A percentile compares a stretch with the other conserved stretches of the same genome.
Evolutionary conservation across 1,140 invertebrate species (phyloP).

Genomic region (Carposina sasakii): DNA sequence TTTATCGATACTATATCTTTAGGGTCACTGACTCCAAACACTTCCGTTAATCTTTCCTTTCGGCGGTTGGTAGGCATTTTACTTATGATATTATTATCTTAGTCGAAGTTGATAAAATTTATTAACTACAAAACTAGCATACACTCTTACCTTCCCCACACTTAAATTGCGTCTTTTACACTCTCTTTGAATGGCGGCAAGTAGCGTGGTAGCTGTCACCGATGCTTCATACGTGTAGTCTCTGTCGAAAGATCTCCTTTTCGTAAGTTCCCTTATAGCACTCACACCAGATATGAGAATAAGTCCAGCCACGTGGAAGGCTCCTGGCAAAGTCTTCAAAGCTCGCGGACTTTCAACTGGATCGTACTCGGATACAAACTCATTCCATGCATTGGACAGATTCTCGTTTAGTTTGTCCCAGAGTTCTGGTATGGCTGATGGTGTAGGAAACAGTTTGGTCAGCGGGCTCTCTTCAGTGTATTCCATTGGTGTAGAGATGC

Average conservation of each 20-base stretch:
- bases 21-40: no score
- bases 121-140: no score
- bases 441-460: constrained; percentile 74
- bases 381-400: constrained; percentile 84
- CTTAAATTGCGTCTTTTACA: constrained; percentile 64
- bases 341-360: constrained; percentile 80
- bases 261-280: constrained; percentile 74
- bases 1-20: no score
- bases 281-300: constrained; percentile 74
- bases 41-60: no score
- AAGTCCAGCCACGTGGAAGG: constrained; percentile 75
- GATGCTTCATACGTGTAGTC: constrained; percentile 26
- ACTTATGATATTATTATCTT: no score
- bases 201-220: constrained; percentile 37
- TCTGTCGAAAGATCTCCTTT: constrained; percentile 34
- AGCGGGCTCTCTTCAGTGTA: constrained; percentile 67
- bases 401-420: constrained; percentile 78
- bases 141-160: constrained; percentile 58
- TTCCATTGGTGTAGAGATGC: constrained; percentile 26
- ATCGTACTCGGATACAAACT: constrained; percentile 84
- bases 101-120: no score
- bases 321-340: constrained; percentile 74
- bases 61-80: no score
- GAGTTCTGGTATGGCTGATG: constrained; percentile 77
- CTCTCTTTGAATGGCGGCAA: constrained; percentile 57